These are phyloP conservation scores for Plebejus anna DNA, from an alignment of 2,888 invertebrate species.

Conservation along the genomic window DNA sequence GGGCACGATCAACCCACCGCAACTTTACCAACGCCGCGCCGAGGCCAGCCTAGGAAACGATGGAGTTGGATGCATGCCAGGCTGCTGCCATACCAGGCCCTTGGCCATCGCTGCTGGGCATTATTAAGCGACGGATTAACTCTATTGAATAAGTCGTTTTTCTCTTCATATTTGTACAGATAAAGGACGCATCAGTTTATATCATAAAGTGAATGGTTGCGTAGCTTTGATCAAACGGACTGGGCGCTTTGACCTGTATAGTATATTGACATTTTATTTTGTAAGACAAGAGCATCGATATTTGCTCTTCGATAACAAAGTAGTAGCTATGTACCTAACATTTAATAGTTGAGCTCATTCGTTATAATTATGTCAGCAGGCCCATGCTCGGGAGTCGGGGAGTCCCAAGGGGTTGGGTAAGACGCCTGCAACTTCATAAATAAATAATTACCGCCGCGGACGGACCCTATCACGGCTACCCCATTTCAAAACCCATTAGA, in stretches of 20 bases:
- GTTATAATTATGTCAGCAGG: neutral
- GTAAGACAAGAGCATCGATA: neutral
- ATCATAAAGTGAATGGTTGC: neutral
- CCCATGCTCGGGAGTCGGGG: neutral
- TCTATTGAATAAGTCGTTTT: no score
- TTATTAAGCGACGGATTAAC: no score
- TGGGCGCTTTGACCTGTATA: neutral
- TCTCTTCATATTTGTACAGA: neutral
- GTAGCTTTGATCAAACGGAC: neutral
- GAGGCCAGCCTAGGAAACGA: no score
- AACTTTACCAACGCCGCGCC: no score
- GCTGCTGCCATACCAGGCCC: no score
- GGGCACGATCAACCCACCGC: no score
- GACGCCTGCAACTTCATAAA: slow-evolving; percentile 7
- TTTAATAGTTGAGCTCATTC: neutral
- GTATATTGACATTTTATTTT: neutral
- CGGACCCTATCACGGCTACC: neutral
- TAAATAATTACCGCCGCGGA: slow-evolving; percentile 13
- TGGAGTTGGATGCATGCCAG: no score
- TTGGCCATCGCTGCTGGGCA: no score
- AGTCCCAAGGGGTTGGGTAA: neutral
- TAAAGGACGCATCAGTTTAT: neutral
- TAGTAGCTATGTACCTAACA: no score
- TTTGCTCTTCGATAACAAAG: neutral
- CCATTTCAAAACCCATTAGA: slow-evolving; percentile 1